Conservation (phyloP, 2,797 vertebrate genomes). For the Euphonia xanthogaster region DNA sequence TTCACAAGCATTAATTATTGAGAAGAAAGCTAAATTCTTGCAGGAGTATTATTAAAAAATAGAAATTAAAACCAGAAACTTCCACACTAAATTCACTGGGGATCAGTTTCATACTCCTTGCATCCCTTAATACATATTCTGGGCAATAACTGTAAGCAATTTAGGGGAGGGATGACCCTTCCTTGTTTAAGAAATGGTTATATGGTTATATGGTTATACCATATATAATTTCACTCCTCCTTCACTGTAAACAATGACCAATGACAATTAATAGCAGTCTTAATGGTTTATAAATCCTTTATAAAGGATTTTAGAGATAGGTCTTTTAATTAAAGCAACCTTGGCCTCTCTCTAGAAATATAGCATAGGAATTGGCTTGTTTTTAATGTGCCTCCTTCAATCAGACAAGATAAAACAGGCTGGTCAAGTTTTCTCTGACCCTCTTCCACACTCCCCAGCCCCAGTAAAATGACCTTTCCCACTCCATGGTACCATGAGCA, state of each 20-base stretch:
- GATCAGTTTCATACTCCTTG: background rate
- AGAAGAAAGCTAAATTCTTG: constrained; percentile 7
- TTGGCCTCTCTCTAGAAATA: background rate
- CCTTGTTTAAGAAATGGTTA: background rate
- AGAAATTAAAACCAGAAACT: constrained; percentile 20
- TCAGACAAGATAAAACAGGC: background rate
- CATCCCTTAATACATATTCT: background rate
- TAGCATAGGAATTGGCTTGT: background rate
- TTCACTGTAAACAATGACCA: background rate
- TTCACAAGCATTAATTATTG: background rate
- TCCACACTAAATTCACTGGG: background rate
- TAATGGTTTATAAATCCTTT: background rate
- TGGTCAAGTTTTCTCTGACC: background rate
- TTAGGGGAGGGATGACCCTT: background rate
- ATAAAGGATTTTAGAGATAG: background rate
- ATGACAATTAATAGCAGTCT: background rate
- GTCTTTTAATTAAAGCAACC: background rate
- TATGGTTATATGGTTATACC: too few species aligned
- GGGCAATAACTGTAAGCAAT: background rate
- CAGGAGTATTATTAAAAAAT: constrained; percentile 7
- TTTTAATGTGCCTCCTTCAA: background rate
- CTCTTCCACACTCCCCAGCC: background rate
- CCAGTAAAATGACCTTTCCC: background rate
- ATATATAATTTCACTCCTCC: background rate
- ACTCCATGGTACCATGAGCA: background rate